Conservation (phyloP, 2,888 invertebrate species). For the Argynnis bischoffii region DNA sequence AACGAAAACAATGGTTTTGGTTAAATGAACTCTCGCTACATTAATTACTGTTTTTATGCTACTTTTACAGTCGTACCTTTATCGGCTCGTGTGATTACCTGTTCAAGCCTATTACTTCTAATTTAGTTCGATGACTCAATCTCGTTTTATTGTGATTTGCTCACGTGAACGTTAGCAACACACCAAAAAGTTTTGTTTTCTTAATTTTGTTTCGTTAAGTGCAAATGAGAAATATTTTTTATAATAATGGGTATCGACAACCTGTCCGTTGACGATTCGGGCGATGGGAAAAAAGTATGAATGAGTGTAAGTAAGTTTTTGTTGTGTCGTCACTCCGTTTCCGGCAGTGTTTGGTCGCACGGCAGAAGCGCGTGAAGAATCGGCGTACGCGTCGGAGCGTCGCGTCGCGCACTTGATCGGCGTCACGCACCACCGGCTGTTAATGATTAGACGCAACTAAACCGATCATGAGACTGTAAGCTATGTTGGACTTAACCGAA, state of each 20-base stretch:
- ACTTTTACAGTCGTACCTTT: conserved; percentile 70
- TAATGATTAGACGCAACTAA: conserved; percentile 65
- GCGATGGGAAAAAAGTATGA: conserved; percentile 69
- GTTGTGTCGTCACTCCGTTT: conserved; percentile 79
- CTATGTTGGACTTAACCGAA: conserved; percentile 44
- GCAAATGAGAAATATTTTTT: no score
- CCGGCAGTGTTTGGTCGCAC: conserved; percentile 67
- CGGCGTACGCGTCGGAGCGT: conserved; percentile 75
- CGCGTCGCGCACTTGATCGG: conserved; percentile 52
- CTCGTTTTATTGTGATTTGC: conserved; percentile 34
- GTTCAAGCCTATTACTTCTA: conserved; percentile 64
- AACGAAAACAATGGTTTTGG: conserved; percentile 54
- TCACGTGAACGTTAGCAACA: conserved; percentile 7
- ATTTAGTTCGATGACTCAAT: conserved; percentile 68
- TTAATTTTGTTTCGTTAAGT: no score
- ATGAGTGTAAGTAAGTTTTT: conserved; percentile 79
- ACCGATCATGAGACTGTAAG: conserved; percentile 55
- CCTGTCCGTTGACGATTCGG: conserved; percentile 57
- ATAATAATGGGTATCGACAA: conserved; percentile 52
- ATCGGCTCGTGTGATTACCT: conserved; percentile 72
- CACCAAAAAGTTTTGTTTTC: no score
- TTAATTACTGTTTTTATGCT: conserved; percentile 76
- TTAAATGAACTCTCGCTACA: conserved; percentile 71
- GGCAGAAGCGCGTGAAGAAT: conserved; percentile 74
- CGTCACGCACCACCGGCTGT: conserved; percentile 63